Evolutionary conservation across 1,140 invertebrate genomes (phyloP), one percentile per base, ranked within the genome.

Genomic region (Leptinotarsa lineolata): DNA sequence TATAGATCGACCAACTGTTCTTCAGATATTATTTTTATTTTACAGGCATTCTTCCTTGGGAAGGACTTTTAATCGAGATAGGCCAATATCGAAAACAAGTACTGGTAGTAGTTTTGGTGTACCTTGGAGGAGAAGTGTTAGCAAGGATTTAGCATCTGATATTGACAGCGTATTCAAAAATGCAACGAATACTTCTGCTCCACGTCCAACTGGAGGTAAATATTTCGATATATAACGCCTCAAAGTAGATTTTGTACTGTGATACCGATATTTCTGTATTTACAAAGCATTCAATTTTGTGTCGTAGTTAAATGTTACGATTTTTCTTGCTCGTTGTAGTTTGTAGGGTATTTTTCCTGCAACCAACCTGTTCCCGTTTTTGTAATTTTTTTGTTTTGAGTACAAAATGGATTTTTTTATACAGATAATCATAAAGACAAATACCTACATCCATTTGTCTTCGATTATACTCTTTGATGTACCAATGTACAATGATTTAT

Each of bases 41-140:
- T 78, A 44, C 64, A 84, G 83, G 67, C 79, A 82, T 71, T 77
- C 81, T 4, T 77, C 83, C 13, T 64, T 83, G 24, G 78, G 81
- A 13, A 76, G 83, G 68, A 78, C 79, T 20, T 79, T 83, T 24
- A 80, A 78, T 59, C 76, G 81, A 18, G 82, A 83, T 45, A 79
- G 77, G 12, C 61, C 68, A 48, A 59, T 76, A 68, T 15, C 74
- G 77, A 48, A 79, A 74, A 64, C 68, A n/a, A 12, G 54, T 44
- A 63, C 83, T 82, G 66, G 74, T 22, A 77, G 46, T 48, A 69
- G 30, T 24, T 74, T 82, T 75, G 75, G 85, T 76, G 75, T 85
- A 80, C 61, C 87, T 8, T 90, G 89, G 89, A 83, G 89, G 72
- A 85, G 88, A 72, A 89, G 89, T 80, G 85, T 88, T 73, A 88